phyloP scores from a whole-genome alignment of 64 coral and sea anemone genomes.

The Actinia tenebrosa region DNA sequence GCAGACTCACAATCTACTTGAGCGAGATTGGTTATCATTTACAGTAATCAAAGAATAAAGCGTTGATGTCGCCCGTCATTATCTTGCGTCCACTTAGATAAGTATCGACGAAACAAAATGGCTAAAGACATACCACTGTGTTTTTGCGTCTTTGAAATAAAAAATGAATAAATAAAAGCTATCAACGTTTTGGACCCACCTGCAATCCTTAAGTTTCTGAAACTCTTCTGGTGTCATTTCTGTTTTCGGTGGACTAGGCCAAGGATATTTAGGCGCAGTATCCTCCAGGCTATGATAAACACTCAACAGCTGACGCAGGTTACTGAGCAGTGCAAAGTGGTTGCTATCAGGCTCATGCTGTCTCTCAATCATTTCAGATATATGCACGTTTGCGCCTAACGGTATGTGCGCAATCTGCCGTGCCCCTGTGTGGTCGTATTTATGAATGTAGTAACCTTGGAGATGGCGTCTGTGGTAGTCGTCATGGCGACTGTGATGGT shows the following conservation, averaged over 20 bases:
- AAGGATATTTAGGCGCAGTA: constrained; percentile 55
- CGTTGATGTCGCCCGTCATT: too few species aligned
- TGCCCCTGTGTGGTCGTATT: constrained; percentile 4
- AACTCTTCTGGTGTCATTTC: constrained; percentile 75
- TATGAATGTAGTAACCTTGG: constrained; percentile 37
- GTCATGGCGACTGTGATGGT: not conserved
- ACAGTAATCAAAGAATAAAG: too few species aligned
- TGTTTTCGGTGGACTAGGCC: constrained; percentile 52
- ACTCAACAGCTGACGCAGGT: constrained; percentile 52
- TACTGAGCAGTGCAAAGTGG: constrained; percentile 59
- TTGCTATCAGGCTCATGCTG: constrained; percentile 63
- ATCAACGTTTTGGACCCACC: constrained; percentile 19
- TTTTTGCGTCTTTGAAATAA: too few species aligned
- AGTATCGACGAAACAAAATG: too few species aligned
- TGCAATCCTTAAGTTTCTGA: constrained; percentile 61
- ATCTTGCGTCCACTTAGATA: too few species aligned
- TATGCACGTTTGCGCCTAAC: constrained; percentile 27
- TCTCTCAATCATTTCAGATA: constrained; percentile 63
- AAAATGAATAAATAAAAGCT: too few species aligned
- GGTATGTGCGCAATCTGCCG: constrained; percentile 20
- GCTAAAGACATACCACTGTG: too few species aligned
- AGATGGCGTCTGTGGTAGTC: not conserved
- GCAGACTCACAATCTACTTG: too few species aligned
- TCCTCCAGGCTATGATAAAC: constrained; percentile 81
- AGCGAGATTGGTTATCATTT: too few species aligned